Percentiles rank a stretch among this genome's conserved stretches.
phyloP scores from a whole-genome alignment of 2,888 invertebrate genomes.

The Phalangium opilio region DNA sequence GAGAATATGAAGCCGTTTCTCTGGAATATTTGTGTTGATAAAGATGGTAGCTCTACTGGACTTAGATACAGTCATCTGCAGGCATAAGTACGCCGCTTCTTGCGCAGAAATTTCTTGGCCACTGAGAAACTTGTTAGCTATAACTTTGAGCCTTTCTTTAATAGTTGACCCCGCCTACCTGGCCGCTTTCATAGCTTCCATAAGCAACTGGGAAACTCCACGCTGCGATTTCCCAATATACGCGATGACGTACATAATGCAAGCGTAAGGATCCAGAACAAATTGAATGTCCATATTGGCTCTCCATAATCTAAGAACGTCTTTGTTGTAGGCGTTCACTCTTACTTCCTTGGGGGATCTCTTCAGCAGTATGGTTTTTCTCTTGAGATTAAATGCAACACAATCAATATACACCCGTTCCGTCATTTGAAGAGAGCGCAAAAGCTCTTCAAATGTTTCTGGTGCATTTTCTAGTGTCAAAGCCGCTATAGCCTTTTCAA shows the following conservation, averaged over 20 bases:
- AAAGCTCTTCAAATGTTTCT: too few species aligned
- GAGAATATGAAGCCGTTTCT: constrained; percentile 21
- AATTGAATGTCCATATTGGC: constrained; percentile 30
- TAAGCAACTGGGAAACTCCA: constrained; percentile 12
- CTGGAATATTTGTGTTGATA: constrained; percentile 20
- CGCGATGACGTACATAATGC: constrained; percentile 24
- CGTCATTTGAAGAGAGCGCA: neutral
- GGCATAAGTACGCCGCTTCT: constrained; percentile 22
- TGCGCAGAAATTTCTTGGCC: constrained; percentile 23
- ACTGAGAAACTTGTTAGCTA: constrained; percentile 23
- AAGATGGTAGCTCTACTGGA: constrained; percentile 16
- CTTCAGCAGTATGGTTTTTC: constrained; percentile 19
- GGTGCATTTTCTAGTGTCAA: too few species aligned
- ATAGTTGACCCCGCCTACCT: constrained; percentile 21
- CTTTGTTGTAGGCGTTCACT: constrained; percentile 23
- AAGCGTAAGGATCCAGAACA: constrained; percentile 26
- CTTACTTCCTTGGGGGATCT: constrained; percentile 15
- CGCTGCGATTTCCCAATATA: constrained; percentile 17
- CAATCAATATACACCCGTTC: constrained; percentile 1
- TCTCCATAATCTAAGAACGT: constrained; percentile 21
- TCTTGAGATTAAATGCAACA: constrained; percentile 3
- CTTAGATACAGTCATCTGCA: constrained; percentile 21
- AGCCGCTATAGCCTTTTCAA: too few species aligned
- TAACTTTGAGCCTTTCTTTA: constrained; percentile 14
- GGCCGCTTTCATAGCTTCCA: constrained; percentile 21